Evolutionary conservation across 2,888 invertebrate genomes (phyloP).

Genomic region (Ptychoptera albimana): DNA sequence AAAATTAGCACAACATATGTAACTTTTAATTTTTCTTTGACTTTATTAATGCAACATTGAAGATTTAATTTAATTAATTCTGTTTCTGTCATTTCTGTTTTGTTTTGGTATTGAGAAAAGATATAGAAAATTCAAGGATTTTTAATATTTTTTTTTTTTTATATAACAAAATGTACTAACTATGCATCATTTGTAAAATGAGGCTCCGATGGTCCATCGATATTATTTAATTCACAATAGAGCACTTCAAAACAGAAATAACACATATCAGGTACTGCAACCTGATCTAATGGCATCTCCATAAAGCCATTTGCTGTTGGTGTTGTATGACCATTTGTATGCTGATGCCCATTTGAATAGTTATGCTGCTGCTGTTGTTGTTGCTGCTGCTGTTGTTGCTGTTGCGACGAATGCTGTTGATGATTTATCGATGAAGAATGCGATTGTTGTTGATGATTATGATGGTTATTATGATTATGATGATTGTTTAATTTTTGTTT

Average conservation of each 20-base stretch:
- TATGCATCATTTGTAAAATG: slow-evolving; percentile 89
- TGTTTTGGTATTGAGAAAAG: slow-evolving; percentile 14
- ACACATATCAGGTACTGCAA: slow-evolving; percentile 92
- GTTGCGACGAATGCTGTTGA: slow-evolving; percentile 2
- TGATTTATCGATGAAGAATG: neutral
- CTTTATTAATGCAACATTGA: neutral
- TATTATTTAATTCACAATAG: slow-evolving; percentile 82
- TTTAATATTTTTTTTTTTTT: slow-evolving; percentile 2
- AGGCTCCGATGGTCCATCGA: slow-evolving; percentile 82
- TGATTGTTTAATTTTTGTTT: slow-evolving; percentile 73
- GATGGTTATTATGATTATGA: slow-evolving; percentile 9
- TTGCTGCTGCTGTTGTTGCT: slow-evolving; percentile 1
- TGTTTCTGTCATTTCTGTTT: neutral
- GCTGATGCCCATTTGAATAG: slow-evolving; percentile 10
- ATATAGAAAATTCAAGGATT: slow-evolving; percentile 8
- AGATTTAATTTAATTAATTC: neutral
- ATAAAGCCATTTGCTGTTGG: slow-evolving; percentile 8
- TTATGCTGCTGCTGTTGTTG: neutral
- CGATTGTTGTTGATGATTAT: slow-evolving; percentile 8
- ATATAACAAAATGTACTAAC: slow-evolving; percentile 43
- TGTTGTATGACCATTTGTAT: slow-evolving; percentile 28
- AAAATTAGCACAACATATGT: no score
- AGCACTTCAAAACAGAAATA: slow-evolving; percentile 99
- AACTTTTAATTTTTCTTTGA: neutral
- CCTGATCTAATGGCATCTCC: slow-evolving; percentile 25